phyloP scores from a whole-genome alignment of 2,888 invertebrate genomes.

The Macaria liturata region DNA sequence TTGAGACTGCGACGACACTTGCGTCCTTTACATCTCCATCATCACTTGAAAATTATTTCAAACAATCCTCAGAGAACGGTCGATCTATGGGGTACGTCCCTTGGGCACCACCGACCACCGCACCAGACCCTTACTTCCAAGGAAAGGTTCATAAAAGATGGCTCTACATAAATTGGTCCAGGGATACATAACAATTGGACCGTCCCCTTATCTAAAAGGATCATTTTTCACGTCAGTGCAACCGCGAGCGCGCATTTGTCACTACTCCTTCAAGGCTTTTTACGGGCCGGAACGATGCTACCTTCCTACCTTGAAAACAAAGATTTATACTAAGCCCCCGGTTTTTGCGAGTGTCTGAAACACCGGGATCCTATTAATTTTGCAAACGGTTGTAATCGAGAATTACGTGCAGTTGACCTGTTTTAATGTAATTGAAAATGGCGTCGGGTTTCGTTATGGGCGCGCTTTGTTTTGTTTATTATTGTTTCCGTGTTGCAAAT shows the following conservation, averaged over 20 bases:
- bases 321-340: conserved; percentile 34
- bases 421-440: conserved; percentile 21
- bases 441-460: conserved; percentile 6
- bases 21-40: conserved; percentile 35
- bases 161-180: conserved; percentile 47
- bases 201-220: conserved; percentile 72
- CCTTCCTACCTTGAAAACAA: conserved; percentile 58
- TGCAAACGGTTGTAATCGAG: conserved; percentile 22
- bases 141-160: conserved; percentile 2
- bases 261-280: conserved; percentile 71
- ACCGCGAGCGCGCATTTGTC: conserved; percentile 70
- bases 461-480: background rate
- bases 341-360: conserved; percentile 22
- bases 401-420: conserved; percentile 29
- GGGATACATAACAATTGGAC: conserved; percentile 70
- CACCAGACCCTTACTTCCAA: conserved; percentile 32
- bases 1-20: too few relatives aligned
- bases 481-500: background rate
- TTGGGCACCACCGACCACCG: conserved; percentile 39
- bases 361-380: conserved; percentile 26
- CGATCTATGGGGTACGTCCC: conserved; percentile 51
- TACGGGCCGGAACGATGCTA: conserved; percentile 55
- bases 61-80: conserved; percentile 48
- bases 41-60: conserved; percentile 53
- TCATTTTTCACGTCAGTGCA: conserved; percentile 78